Conservation (phyloP, 2,888 invertebrate genomes). For the Ectropis crepuscularia region DNA sequence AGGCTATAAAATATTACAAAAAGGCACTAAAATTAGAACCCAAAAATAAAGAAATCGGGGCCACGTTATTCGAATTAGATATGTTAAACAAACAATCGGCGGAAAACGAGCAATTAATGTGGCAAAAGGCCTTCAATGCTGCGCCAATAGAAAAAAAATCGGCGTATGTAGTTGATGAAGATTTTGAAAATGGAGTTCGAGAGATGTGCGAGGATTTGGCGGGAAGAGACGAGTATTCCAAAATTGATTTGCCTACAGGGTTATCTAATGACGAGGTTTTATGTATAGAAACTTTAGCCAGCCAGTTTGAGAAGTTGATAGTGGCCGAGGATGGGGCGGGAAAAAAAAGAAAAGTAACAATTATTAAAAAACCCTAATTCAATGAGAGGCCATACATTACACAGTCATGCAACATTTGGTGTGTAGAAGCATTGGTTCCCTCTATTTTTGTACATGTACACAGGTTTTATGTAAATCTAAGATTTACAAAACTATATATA, state of each 20-base stretch:
- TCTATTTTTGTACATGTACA: no score
- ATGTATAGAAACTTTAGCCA: conserved; percentile 62
- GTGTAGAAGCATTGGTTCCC: no score
- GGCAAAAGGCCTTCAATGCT: conserved; percentile 65
- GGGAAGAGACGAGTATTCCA: conserved; percentile 57
- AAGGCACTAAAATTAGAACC: conserved; percentile 75
- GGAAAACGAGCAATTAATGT: conserved; percentile 62
- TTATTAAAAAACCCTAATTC: conserved; percentile 54
- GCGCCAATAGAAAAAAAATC: conserved; percentile 47
- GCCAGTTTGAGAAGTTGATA: conserved; percentile 55
- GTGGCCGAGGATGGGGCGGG: conserved; percentile 62
- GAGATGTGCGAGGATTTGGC: conserved; percentile 71
- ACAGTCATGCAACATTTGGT: neutral
- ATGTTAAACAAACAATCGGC: conserved; percentile 51
- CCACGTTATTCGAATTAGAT: conserved; percentile 61
- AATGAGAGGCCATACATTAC: neutral
- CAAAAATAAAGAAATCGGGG: conserved; percentile 72
- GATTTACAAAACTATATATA: no score
- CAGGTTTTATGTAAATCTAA: no score
- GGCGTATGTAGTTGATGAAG: conserved; percentile 63
- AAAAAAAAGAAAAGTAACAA: conserved; percentile 56
- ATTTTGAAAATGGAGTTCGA: conserved; percentile 61
- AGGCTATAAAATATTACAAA: conserved; percentile 65
- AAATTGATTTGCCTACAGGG: conserved; percentile 66
- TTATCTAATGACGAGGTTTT: conserved; percentile 60